Evolutionary conservation across 1,140 invertebrate species (phyloP).

Genomic region (Aleiodes sp.): DNA sequence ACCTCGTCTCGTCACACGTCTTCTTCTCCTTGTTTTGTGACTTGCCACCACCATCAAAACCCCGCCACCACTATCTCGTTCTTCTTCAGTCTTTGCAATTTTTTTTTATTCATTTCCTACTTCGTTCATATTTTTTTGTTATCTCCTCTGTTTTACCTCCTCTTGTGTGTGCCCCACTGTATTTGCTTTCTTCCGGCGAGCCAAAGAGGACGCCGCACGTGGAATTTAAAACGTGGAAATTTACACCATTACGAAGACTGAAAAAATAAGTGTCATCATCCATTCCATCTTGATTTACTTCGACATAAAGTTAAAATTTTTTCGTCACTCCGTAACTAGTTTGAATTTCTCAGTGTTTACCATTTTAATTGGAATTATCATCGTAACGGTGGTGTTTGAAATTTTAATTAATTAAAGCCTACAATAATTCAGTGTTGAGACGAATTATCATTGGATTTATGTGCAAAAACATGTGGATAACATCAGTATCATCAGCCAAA

Average conservation of each 20-base stretch:
- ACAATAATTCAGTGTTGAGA: background rate
- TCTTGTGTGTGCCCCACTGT: background rate
- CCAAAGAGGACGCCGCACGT: background rate
- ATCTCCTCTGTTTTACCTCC: background rate
- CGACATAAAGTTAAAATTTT: background rate
- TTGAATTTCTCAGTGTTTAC: background rate
- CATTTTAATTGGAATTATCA: background rate
- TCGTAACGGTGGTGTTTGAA: conserved; percentile 3
- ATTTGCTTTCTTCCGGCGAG: background rate
- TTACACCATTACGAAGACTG: background rate
- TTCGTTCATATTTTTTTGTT: background rate
- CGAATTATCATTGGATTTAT: conserved; percentile 12
- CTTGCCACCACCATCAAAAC: too few relatives aligned
- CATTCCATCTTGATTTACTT: background rate
- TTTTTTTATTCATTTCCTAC: background rate
- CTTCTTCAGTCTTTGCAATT: background rate
- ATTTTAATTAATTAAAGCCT: background rate
- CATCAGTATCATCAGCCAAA: conserved; percentile 5
- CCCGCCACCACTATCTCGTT: too few relatives aligned
- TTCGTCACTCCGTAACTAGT: too few relatives aligned
- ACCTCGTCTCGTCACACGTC: background rate
- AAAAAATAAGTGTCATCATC: background rate
- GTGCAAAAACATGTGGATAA: conserved; percentile 30
- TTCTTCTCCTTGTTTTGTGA: background rate
- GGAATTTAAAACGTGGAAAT: background rate